These are phyloP conservation scores for Cephus cinctus DNA, from an alignment of 1,140 invertebrate genomes.

Conservation along the genomic window DNA sequence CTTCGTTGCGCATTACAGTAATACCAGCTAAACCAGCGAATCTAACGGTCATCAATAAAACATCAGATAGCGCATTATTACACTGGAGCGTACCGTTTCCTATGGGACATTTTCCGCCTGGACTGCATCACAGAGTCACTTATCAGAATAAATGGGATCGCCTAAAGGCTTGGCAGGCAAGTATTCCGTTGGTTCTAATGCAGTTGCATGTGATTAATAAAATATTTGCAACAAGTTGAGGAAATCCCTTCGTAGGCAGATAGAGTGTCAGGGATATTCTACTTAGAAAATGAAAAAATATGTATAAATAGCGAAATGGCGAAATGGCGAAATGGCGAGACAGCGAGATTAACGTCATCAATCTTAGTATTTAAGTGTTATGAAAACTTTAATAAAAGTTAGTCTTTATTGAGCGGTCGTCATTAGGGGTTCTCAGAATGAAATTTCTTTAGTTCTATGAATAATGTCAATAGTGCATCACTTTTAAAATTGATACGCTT, in stretches of 20 bases:
- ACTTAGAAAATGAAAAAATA: neutral
- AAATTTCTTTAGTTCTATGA: too few relatives aligned
- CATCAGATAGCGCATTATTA: slow-evolving; percentile 59
- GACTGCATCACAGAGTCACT: slow-evolving; percentile 61
- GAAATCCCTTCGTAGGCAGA: too few relatives aligned
- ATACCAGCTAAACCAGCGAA: slow-evolving; percentile 61
- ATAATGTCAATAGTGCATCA: too few relatives aligned
- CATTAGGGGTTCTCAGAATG: too few relatives aligned
- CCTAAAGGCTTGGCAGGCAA: slow-evolving; percentile 59
- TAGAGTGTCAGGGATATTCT: neutral
- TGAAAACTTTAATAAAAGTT: too few relatives aligned
- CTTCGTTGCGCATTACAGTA: slow-evolving; percentile 49
- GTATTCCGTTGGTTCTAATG: neutral
- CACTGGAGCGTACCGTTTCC: slow-evolving; percentile 61
- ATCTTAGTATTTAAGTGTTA: too few relatives aligned
- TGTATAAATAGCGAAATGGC: too few relatives aligned
- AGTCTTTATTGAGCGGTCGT: too few relatives aligned
- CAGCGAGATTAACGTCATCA: too few relatives aligned
- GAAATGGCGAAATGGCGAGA: too few relatives aligned
- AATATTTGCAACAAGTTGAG: neutral
- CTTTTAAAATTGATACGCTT: too few relatives aligned
- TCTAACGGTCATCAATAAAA: slow-evolving; percentile 58
- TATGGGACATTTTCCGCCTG: slow-evolving; percentile 60
- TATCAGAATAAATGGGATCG: slow-evolving; percentile 64
- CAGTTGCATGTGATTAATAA: neutral